Conservation (phyloP, 2,888 invertebrate species). For the Zele albiditarsus region DNA sequence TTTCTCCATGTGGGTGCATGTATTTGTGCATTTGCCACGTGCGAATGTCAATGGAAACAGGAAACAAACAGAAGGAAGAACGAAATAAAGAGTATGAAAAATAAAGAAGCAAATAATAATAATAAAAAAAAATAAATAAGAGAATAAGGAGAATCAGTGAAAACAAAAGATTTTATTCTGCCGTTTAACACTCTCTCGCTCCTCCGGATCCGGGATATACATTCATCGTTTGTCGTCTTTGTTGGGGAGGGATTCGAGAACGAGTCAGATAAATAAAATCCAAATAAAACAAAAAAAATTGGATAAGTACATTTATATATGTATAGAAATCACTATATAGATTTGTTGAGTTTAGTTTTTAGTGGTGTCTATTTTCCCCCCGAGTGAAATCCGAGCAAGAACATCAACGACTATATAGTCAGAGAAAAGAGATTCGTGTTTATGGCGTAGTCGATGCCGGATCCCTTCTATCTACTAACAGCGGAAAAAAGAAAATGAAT, state of each 20-base stretch:
- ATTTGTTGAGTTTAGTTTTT: conserved; percentile 20
- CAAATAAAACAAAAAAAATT: background rate
- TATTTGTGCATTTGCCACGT: conserved; percentile 19
- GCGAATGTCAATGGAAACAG: conserved; percentile 13
- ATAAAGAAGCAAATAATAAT: background rate
- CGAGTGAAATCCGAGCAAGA: conserved; percentile 34
- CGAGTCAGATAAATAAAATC: background rate
- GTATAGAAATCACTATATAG: background rate
- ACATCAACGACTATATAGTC: background rate
- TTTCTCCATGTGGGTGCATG: background rate
- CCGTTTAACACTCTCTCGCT: conserved; percentile 18
- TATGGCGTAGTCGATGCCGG: conserved; percentile 15
- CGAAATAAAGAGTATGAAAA: background rate
- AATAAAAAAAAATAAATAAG: conserved; percentile 4
- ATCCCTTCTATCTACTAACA: background rate
- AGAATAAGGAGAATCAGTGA: background rate
- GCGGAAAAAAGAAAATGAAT: background rate
- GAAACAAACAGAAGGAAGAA: conserved; percentile 5
- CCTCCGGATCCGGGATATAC: background rate
- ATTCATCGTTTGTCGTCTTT: conserved; percentile 19
- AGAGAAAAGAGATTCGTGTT: conserved; percentile 8
- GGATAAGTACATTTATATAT: background rate
- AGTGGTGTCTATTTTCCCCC: conserved; percentile 52
- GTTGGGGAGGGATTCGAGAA: background rate
- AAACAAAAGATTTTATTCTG: conserved; percentile 18